These are phyloP conservation scores for Tangara arthus DNA, from an alignment of 2,797 vertebrate species.

Conservation along the genomic window DNA sequence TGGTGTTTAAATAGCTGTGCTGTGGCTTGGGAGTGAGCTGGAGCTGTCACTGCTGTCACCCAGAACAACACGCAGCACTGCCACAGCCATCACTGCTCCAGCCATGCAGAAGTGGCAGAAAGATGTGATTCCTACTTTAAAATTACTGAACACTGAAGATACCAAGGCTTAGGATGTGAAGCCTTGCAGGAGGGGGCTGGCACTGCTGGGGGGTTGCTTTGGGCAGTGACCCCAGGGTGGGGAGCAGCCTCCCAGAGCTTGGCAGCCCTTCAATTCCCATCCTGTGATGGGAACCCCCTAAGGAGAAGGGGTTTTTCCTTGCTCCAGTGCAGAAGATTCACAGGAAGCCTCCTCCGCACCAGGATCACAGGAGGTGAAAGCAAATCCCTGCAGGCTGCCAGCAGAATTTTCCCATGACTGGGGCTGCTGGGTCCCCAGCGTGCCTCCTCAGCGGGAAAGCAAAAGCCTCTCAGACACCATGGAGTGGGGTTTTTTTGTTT, in stretches of 20 bases:
- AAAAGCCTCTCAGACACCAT: neutral
- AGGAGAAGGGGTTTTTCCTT: constrained; percentile 1
- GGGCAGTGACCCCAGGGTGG: neutral
- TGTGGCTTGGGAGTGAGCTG: neutral
- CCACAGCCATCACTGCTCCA: neutral
- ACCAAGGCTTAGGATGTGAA: neutral
- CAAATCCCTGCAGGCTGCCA: neutral
- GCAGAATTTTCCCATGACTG: neutral
- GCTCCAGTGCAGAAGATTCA: neutral
- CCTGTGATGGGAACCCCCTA: neutral
- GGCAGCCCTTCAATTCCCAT: neutral
- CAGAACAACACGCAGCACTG: neutral
- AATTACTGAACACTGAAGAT: neutral
- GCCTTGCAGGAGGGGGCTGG: neutral
- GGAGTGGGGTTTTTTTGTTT: neutral
- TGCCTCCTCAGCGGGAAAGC: neutral
- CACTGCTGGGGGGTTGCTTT: neutral
- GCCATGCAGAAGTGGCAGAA: neutral
- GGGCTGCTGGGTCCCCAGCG: fast-evolving
- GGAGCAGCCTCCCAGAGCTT: neutral
- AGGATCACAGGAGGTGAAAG: neutral
- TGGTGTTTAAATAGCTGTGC: neutral
- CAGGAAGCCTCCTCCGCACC: neutral
- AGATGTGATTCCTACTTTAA: neutral
- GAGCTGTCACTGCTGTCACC: neutral